Evolutionary conservation across 2,113 vertebrate genomes (phyloP).

Genomic region (Emydura subglobosa): DNA sequence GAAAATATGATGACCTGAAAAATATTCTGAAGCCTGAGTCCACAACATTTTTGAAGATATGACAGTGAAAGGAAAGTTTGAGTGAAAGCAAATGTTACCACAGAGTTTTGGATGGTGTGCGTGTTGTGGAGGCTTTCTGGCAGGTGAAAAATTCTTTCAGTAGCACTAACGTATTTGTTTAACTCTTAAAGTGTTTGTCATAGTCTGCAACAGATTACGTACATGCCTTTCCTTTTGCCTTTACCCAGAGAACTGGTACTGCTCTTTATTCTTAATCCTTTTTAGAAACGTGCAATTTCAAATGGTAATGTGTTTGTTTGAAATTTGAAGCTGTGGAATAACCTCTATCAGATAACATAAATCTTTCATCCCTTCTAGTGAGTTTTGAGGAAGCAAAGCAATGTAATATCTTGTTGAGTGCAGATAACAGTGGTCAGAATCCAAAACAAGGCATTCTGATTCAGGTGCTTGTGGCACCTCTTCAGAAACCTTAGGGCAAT

Average conservation of each 20-base stretch:
- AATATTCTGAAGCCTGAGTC: slow-evolving; percentile 13
- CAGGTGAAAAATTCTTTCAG: slow-evolving; percentile 44
- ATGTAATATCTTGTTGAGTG: fast-evolving
- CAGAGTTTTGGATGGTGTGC: slow-evolving; percentile 8
- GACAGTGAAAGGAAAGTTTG: slow-evolving; percentile 51
- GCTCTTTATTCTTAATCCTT: background rate
- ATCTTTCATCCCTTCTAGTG: fast-evolving
- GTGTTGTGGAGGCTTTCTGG: slow-evolving; percentile 26
- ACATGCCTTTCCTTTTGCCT: background rate
- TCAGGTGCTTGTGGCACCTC: background rate
- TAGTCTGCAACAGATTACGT: slow-evolving; percentile 15
- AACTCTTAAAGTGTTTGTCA: background rate
- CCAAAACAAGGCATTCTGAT: background rate
- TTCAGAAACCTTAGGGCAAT: background rate
- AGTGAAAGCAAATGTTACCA: slow-evolving; percentile 24
- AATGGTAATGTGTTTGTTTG: background rate
- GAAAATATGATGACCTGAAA: slow-evolving; percentile 60
- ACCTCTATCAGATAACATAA: background rate
- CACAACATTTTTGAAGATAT: slow-evolving; percentile 39
- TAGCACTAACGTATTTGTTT: slow-evolving; percentile 28
- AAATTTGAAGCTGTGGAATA: background rate
- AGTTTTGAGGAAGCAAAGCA: background rate
- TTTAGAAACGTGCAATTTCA: slow-evolving; percentile 28
- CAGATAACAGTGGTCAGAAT: background rate
- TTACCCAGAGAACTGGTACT: background rate